These are phyloP conservation scores for Limnothrissa miodon DNA, from an alignment of 2,113 vertebrate species.

Conservation along the genomic window DNA sequence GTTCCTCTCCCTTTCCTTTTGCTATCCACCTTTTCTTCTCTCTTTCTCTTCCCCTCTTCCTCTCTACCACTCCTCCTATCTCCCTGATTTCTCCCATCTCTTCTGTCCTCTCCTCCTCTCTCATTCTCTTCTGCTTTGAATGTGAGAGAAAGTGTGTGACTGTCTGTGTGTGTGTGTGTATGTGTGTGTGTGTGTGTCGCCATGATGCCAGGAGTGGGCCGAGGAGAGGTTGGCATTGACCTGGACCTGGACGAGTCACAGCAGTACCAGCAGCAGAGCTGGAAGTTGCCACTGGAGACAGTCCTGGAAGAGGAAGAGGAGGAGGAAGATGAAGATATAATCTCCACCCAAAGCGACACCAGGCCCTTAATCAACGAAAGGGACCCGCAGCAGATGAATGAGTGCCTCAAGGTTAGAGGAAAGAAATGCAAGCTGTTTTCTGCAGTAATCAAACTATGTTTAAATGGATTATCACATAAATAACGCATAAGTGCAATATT, in stretches of 20 bases:
- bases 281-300: constrained; percentile 59
- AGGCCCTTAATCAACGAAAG: constrained; percentile 66
- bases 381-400: constrained; percentile 71
- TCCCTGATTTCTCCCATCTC: not conserved
- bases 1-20: not conserved
- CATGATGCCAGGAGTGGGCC: constrained; percentile 58
- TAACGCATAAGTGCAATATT: too few relatives aligned
- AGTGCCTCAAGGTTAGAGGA: constrained; percentile 71
- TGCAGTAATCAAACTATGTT: not conserved
- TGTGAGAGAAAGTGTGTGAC: not conserved
- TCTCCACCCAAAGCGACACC: constrained; percentile 66
- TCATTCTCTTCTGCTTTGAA: not conserved
- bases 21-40: not conserved
- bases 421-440: not conserved
- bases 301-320: constrained; percentile 57
- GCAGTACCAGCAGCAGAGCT: constrained; percentile 50
- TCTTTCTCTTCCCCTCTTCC: not conserved
- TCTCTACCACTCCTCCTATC: not conserved
- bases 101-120: not conserved
- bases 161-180: not conserved
- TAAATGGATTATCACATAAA: too few relatives aligned
- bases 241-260: constrained; percentile 60
- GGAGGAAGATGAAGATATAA: constrained; percentile 59
- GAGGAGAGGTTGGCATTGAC: constrained; percentile 69
- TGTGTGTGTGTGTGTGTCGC: constrained; percentile 29